Conservation (phyloP, 2,888 invertebrate genomes). For the Diogma glabrata region DNA sequence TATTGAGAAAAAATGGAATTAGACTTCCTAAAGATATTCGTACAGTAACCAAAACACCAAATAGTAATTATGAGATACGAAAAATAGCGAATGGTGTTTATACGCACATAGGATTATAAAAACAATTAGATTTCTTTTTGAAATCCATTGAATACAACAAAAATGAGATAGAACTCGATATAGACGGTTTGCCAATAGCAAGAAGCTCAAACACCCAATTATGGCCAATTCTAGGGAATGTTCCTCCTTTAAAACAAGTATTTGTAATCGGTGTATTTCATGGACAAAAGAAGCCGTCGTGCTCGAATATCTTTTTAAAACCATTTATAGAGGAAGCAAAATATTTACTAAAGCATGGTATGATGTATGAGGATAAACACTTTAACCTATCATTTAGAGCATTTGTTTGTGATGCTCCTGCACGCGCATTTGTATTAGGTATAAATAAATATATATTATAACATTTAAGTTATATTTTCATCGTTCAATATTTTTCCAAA, state of each 20-base stretch:
- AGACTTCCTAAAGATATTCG: background rate
- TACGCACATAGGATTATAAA: background rate
- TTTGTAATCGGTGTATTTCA: background rate
- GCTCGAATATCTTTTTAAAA: background rate
- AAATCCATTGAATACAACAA: background rate
- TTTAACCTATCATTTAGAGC: background rate
- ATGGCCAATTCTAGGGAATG: background rate
- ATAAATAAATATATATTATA: background rate
- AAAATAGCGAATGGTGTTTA: background rate
- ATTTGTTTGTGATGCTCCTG: background rate
- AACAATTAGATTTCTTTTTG: background rate
- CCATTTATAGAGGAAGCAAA: background rate
- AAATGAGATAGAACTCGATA: background rate
- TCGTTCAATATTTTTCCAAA: background rate
- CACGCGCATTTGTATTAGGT: background rate
- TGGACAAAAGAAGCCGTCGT: background rate
- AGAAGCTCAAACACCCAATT: background rate
- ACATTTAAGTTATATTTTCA: background rate
- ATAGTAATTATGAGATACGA: background rate
- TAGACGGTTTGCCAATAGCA: background rate
- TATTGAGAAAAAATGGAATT: background rate
- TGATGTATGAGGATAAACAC: background rate
- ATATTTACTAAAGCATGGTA: background rate
- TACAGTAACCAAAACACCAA: background rate
- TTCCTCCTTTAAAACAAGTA: background rate